Conservation (phyloP, 64 coral and sea anemone genomes). For the Anthopleura sola region DNA sequence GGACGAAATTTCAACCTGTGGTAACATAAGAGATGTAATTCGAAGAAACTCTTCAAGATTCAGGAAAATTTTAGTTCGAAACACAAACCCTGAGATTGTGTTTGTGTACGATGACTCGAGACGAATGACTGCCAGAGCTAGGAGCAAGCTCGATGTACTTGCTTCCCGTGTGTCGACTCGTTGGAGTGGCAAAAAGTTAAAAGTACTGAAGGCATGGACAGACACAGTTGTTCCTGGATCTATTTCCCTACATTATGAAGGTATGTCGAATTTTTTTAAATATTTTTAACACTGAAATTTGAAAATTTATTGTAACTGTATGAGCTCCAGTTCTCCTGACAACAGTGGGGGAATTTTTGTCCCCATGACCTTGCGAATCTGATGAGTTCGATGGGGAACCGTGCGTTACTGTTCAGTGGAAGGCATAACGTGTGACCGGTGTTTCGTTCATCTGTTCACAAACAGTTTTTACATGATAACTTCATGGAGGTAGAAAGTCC, state of each 20-base stretch:
- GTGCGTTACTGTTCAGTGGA: too few relatives aligned
- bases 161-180: conserved; percentile 42
- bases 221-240: conserved; percentile 33
- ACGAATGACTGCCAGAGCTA: conserved; percentile 84
- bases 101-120: conserved; percentile 83
- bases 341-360: too few relatives aligned
- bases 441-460: too few relatives aligned
- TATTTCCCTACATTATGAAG: conserved; percentile 90
- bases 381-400: too few relatives aligned
- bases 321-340: too few relatives aligned
- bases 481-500: too few relatives aligned
- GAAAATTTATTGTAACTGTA: background rate
- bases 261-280: conserved; percentile 14
- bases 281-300: background rate
- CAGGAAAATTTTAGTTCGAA: conserved; percentile 85
- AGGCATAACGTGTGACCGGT: too few relatives aligned
- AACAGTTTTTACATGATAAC: too few relatives aligned
- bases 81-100: conserved; percentile 53
- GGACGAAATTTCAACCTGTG: conserved; percentile 59
- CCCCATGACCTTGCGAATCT: too few relatives aligned
- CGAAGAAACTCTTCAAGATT: conserved; percentile 79
- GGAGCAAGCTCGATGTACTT: conserved; percentile 82
- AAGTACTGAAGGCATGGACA: conserved; percentile 79
- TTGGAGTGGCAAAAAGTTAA: conserved; percentile 50
- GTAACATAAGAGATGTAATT: conserved; percentile 83